Base-by-base conservation (phyloP, 2,888 invertebrate genomes). In the Chrysodeixis includens region DNA sequence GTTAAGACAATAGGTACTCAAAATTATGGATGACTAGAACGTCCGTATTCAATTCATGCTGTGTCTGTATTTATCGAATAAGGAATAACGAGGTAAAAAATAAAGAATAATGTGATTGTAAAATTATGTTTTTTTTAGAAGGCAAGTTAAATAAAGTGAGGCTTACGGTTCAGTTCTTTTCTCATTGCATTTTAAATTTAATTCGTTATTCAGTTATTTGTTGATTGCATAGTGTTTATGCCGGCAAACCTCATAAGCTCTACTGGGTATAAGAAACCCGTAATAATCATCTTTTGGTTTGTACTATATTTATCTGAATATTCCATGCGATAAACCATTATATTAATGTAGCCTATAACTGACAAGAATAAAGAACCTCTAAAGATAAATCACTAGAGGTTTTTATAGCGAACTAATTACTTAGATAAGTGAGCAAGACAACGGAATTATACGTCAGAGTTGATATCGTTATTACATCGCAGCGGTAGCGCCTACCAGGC, bases 351-450 rank as follows among this genome's bases (percentile, higher is more conserved):
- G n/a, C 40, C 20, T 49, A 20, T 20, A 20, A 49, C 7, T 49
- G 49, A 7, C 16, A 12, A 8, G n/a, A 18, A 49, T 40, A 57
- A 35, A 16, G 30, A 51, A 32, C 8, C 30, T 55, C 30, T 18
- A 49, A 8, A 30, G 51, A 56, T 56, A 49, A 10, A n/a, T 1
- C 6, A 58, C 56, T 40, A 44, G 32, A 26, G 40, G 35, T 40
- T 66, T 55, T 53, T 58, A 55, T 32, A 57, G 22, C 35, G 20
- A 20, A 40, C 49, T 74, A 58, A 20, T 71, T 62, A 62, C 44
- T 40, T 6, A 71, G 66, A 71, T 71, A 51, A 32, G 44, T 66
- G 53, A 60, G 53, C 62, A 53, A 40, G 71, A 71, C 22, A 52
- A 22, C 22, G 14, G 26, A 26, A 52, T 52, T 14, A 26, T 26